phyloP scores from a whole-genome alignment of 2,113 vertebrate genomes.

The Otocyon megalotis region DNA sequence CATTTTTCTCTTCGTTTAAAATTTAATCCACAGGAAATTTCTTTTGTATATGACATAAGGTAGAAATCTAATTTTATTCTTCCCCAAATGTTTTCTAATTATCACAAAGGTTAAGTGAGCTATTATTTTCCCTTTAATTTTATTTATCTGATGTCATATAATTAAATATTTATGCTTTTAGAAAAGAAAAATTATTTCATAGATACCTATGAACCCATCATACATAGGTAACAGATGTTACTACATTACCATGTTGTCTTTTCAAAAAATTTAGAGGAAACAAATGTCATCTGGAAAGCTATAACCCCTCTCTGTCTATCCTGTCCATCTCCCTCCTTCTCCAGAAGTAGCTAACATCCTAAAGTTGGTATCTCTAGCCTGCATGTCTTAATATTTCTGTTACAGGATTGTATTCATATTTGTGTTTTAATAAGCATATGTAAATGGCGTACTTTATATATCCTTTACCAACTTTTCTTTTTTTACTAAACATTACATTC shows the following conservation, averaged over 20 bases:
- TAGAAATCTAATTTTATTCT: constrained; percentile 41
- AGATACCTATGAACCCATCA: not conserved
- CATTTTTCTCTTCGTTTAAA: constrained; percentile 43
- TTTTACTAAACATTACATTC: not conserved
- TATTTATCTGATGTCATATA: not conserved
- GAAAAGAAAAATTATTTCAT: constrained; percentile 6
- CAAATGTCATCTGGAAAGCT: not conserved
- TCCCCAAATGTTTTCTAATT: constrained; percentile 33
- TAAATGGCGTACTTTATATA: not conserved
- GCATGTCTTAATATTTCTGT: not conserved
- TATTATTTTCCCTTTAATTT: not conserved
- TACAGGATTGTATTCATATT: not conserved
- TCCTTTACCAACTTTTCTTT: not conserved
- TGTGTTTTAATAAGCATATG: not conserved
- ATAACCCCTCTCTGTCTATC: not conserved
- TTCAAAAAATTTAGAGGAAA: not conserved
- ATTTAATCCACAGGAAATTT: not conserved
- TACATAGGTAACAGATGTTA: not conserved
- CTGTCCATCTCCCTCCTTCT: not conserved
- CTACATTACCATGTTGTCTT: not conserved
- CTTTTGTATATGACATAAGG: not conserved
- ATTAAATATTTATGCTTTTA: constrained; percentile 26
- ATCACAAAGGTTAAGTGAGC: constrained; percentile 29
- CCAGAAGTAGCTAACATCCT: not conserved
- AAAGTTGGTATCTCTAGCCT: not conserved